Evolutionary conservation across 2,797 vertebrate species (phyloP).

Genomic region (Anguilla marmorata): DNA sequence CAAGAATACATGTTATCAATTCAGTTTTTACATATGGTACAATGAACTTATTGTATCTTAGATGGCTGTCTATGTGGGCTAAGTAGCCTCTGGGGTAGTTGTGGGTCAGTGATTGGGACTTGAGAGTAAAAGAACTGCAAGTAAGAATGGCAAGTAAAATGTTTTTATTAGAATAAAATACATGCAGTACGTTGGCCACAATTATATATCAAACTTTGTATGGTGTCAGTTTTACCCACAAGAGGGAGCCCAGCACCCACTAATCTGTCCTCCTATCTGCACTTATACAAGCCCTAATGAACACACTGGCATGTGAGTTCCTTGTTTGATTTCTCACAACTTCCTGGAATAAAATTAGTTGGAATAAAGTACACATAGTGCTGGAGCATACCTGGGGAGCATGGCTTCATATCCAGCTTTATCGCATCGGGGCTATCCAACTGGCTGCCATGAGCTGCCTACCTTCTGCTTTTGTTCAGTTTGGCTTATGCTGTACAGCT

Average conservation of each 20-base stretch:
- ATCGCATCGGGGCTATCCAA: background rate
- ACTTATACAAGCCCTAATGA: no score
- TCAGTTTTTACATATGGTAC: no score
- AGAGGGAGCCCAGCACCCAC: conserved; percentile 4
- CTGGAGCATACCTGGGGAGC: background rate
- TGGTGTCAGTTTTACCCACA: background rate
- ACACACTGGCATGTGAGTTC: background rate
- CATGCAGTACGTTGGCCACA: background rate
- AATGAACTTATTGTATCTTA: no score
- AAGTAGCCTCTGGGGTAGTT: no score
- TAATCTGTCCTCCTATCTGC: no score
- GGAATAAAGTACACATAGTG: background rate
- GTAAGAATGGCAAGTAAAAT: no score
- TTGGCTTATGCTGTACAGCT: background rate
- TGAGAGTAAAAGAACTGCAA: no score
- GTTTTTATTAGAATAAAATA: background rate
- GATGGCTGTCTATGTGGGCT: no score
- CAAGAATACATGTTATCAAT: no score
- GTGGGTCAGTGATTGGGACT: no score
- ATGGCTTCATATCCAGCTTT: background rate
- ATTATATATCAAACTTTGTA: background rate
- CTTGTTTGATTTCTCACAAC: background rate
- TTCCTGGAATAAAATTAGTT: background rate
- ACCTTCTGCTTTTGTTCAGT: background rate
- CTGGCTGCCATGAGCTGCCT: background rate